These are phyloP conservation scores for Argyresthia albistria DNA, from an alignment of 2,888 invertebrate genomes.

Conservation along the genomic window DNA sequence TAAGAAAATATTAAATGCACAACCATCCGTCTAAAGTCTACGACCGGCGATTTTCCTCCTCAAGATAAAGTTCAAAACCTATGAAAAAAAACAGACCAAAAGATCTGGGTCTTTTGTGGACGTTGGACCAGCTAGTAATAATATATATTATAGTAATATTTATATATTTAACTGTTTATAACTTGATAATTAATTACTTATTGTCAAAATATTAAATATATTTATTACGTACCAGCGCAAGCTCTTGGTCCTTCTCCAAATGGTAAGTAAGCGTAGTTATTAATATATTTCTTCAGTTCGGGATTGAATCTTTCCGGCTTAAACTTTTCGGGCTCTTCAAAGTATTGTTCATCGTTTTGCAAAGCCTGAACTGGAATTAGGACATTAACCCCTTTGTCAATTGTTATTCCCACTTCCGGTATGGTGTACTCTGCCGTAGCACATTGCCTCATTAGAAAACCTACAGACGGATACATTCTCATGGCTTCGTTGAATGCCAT, in stretches of 20 bases:
- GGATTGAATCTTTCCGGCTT: slow-evolving; percentile 44
- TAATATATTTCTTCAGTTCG: slow-evolving; percentile 26
- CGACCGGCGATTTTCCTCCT: no score
- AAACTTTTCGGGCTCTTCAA: slow-evolving; percentile 40
- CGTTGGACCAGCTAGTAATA: no score
- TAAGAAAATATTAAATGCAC: no score
- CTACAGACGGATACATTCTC: slow-evolving; percentile 55
- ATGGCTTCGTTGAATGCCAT: slow-evolving; percentile 53
- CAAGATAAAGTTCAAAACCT: no score
- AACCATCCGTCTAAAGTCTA: no score
- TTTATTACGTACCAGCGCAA: slow-evolving; percentile 44
- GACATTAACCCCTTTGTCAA: slow-evolving; percentile 39
- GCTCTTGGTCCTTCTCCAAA: slow-evolving; percentile 56
- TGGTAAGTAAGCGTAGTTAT: slow-evolving; percentile 42
- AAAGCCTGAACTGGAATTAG: slow-evolving; percentile 51
- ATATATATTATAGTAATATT: no score
- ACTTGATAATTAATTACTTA: no score
- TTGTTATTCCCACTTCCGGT: slow-evolving; percentile 45
- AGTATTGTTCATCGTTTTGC: slow-evolving; percentile 49
- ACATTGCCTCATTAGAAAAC: slow-evolving; percentile 43
- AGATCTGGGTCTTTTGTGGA: no score
- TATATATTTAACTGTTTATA: no score
- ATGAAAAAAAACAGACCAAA: no score
- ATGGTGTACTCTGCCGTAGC: slow-evolving; percentile 46
- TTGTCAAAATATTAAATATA: neutral